These are phyloP conservation scores for Elgaria multicarinata DNA, from an alignment of 2,113 vertebrate species.

Conservation along the genomic window DNA sequence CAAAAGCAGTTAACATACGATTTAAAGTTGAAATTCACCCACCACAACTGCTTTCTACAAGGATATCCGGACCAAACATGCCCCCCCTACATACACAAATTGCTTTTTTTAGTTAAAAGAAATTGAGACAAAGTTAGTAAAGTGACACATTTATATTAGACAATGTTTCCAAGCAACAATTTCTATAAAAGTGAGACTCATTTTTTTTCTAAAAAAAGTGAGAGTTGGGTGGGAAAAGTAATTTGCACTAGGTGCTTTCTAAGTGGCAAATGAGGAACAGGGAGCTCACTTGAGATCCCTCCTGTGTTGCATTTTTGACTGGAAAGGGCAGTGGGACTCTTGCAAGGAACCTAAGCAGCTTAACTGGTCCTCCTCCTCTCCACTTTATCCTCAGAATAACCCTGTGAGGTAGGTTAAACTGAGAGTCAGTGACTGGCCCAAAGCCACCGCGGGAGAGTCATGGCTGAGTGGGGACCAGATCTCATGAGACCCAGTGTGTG, in stretches of 20 bases:
- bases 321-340: not conserved
- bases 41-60: constrained; percentile 27
- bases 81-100: not conserved
- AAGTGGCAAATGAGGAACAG: not conserved
- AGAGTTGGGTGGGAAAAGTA: not conserved
- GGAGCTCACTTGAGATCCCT: not conserved
- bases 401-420: too few relatives aligned
- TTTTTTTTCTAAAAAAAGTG: too few relatives aligned
- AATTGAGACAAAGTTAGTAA: not conserved
- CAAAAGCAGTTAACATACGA: constrained; percentile 42
- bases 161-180: not conserved
- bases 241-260: not conserved
- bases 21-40: constrained; percentile 42
- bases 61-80: not conserved
- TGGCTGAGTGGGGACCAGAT: too few relatives aligned
- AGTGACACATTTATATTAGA: not conserved
- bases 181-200: not conserved
- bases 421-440: too few relatives aligned
- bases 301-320: not conserved
- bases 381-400: too few relatives aligned
- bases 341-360: too few relatives aligned
- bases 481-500: too few relatives aligned
- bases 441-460: too few relatives aligned
- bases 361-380: too few relatives aligned
- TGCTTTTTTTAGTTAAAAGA: not conserved